These are phyloP conservation scores for Cherax destructor DNA, from an alignment of 1,140 invertebrate species.

Conservation along the genomic window DNA sequence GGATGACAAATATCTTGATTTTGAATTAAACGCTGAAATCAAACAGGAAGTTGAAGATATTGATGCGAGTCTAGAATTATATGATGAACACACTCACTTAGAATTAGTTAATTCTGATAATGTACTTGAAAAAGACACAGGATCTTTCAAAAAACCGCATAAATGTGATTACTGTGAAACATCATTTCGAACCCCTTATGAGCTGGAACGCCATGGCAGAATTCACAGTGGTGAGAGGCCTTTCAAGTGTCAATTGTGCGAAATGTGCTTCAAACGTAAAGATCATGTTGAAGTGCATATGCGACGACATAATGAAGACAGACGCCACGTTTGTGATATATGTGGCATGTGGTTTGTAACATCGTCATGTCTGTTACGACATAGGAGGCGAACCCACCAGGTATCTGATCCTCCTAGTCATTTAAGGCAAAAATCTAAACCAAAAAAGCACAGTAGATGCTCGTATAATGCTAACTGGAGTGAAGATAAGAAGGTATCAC, in stretches of 20 bases:
- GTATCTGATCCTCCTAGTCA: background rate
- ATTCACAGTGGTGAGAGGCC: slow-evolving; percentile 72
- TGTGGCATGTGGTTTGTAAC: slow-evolving; percentile 24
- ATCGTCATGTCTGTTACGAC: slow-evolving; percentile 14
- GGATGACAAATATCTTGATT: too few species aligned
- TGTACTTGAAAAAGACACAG: background rate
- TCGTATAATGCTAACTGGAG: too few species aligned
- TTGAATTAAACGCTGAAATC: too few species aligned
- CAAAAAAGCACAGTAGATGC: background rate
- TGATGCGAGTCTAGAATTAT: too few species aligned
- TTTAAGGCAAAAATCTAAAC: too few species aligned
- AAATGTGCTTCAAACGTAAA: slow-evolving; percentile 71
- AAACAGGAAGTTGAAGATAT: too few species aligned
- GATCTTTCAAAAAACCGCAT: slow-evolving; percentile 75
- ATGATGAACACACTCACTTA: too few species aligned
- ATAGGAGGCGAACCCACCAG: slow-evolving; percentile 13
- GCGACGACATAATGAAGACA: slow-evolving; percentile 5
- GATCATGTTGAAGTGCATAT: slow-evolving; percentile 23
- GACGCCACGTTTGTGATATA: background rate
- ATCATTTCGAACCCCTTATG: slow-evolving; percentile 75
- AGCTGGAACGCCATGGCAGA: slow-evolving; percentile 72
- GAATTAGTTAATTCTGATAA: too few species aligned
- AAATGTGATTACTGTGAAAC: slow-evolving; percentile 78
- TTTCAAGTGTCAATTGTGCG: slow-evolving; percentile 71
- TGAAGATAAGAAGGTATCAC: background rate